Percentiles rank a stretch among this genome's conserved stretches.
Evolutionary conservation across 1,140 invertebrate species (phyloP).

Genomic region (Colletes latitarsis): DNA sequence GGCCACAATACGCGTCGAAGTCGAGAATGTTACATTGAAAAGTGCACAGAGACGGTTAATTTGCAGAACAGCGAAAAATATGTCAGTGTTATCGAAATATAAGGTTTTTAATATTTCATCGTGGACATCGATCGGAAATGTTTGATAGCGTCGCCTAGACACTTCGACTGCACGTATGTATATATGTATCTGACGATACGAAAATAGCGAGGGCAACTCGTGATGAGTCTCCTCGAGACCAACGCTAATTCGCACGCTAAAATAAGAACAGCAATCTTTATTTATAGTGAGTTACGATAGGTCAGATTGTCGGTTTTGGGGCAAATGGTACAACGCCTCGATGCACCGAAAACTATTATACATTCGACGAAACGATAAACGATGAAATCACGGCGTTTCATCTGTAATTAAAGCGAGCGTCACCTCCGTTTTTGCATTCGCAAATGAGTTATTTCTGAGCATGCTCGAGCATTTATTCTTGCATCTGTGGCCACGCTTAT

Average conservation of each 20-base stretch:
- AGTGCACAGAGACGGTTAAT: no score
- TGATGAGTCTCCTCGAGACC: slow-evolving; percentile 68
- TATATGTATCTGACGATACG: slow-evolving; percentile 45
- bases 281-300: slow-evolving; percentile 68
- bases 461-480: slow-evolving; percentile 19
- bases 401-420: slow-evolving; percentile 2
- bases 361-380: background rate
- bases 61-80: background rate
- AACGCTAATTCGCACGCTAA: slow-evolving; percentile 71
- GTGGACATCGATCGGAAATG: slow-evolving; percentile 26
- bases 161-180: slow-evolving; percentile 8
- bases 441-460: slow-evolving; percentile 12
- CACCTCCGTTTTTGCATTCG: background rate
- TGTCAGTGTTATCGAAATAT: no score
- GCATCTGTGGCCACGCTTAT: slow-evolving; percentile 18
- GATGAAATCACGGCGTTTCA: background rate
- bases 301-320: slow-evolving; percentile 57
- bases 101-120: background rate
- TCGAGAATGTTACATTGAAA: no score
- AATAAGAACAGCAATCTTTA: slow-evolving; percentile 70
- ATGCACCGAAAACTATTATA: background rate
- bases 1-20: no score
- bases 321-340: slow-evolving; percentile 36
- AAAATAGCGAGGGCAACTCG: slow-evolving; percentile 64
- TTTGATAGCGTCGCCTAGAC: slow-evolving; percentile 42